These are phyloP conservation scores for Margarornis squamiger DNA, from an alignment of 2,797 vertebrate genomes.

Conservation along the genomic window DNA sequence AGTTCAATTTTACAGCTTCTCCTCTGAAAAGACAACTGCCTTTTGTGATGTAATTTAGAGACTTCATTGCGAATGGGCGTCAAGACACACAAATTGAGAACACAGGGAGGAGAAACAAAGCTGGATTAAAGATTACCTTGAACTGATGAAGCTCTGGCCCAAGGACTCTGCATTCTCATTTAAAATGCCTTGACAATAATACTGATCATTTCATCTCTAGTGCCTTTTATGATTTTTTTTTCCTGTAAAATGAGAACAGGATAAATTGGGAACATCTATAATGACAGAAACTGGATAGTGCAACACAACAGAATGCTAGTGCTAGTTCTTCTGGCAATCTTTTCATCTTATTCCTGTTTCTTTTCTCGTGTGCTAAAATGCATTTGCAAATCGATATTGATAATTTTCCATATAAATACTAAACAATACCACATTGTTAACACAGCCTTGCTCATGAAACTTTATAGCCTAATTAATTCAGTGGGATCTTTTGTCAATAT, in stretches of 20 bases:
- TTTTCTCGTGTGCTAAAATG: slow-evolving; percentile 15
- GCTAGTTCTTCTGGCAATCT: neutral
- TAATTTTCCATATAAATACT: slow-evolving; percentile 28
- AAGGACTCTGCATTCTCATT: slow-evolving; percentile 52
- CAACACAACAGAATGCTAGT: neutral
- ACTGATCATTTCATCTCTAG: slow-evolving; percentile 50
- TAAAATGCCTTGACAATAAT: slow-evolving; percentile 42
- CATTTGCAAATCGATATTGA: slow-evolving; percentile 26
- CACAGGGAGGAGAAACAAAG: slow-evolving; percentile 33
- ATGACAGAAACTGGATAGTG: slow-evolving; percentile 21
- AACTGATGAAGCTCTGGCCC: slow-evolving; percentile 28
- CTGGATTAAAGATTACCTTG: slow-evolving; percentile 51
- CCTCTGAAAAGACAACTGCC: neutral
- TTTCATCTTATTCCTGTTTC: slow-evolving; percentile 18
- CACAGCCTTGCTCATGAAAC: neutral
- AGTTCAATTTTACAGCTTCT: slow-evolving; percentile 2
- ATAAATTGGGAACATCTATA: slow-evolving; percentile 32
- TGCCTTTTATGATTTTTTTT: slow-evolving; percentile 37
- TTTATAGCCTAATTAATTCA: slow-evolving; percentile 44
- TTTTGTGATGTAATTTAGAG: slow-evolving; percentile 44
- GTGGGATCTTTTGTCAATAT: neutral
- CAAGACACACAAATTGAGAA: slow-evolving; percentile 33
- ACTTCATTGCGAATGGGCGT: neutral
- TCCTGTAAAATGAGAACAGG: slow-evolving; percentile 34
- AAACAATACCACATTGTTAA: neutral